Evolutionary conservation across 2,113 vertebrate species (phyloP).

Genomic region (Nothocercus julius): DNA sequence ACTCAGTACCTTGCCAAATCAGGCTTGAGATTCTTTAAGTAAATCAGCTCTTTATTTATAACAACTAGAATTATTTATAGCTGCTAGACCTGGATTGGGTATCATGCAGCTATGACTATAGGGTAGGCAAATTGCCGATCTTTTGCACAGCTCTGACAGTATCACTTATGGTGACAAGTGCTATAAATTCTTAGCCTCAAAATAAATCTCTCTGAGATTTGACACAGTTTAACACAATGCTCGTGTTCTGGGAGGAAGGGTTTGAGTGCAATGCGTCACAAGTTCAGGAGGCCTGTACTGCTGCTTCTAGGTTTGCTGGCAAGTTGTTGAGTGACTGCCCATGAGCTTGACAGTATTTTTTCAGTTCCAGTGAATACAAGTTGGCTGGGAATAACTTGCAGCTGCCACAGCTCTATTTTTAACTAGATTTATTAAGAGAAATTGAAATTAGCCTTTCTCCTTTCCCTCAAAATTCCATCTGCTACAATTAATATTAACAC

Average conservation of each 20-base stretch:
- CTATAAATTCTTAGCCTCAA: conserved; percentile 41
- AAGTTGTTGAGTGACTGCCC: conserved; percentile 23
- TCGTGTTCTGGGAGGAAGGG: not conserved
- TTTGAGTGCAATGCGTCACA: not conserved
- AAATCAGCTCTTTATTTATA: conserved; percentile 40
- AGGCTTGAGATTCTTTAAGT: not conserved
- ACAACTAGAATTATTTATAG: conserved; percentile 48
- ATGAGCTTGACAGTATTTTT: conserved; percentile 37
- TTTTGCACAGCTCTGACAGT: conserved; percentile 36
- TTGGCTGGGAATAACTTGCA: conserved; percentile 68
- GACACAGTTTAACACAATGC: conserved; percentile 23
- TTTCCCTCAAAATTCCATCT: conserved; percentile 70
- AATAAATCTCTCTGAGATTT: conserved; percentile 45
- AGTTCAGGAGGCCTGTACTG: not conserved
- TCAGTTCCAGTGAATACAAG: conserved; percentile 25
- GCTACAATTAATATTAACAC: conserved; percentile 71
- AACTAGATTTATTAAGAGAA: conserved; percentile 56
- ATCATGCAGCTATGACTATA: not conserved
- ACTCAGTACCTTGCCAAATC: not conserved
- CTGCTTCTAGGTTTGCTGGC: not conserved
- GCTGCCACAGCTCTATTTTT: conserved; percentile 70
- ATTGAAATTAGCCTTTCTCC: conserved; percentile 62
- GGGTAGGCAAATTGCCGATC: conserved; percentile 12
- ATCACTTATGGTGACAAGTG: conserved; percentile 34
- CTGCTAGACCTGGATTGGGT: conserved; percentile 20